Base-by-base conservation (phyloP, 2,888 invertebrate species). In the Itoplectis maculator region DNA sequence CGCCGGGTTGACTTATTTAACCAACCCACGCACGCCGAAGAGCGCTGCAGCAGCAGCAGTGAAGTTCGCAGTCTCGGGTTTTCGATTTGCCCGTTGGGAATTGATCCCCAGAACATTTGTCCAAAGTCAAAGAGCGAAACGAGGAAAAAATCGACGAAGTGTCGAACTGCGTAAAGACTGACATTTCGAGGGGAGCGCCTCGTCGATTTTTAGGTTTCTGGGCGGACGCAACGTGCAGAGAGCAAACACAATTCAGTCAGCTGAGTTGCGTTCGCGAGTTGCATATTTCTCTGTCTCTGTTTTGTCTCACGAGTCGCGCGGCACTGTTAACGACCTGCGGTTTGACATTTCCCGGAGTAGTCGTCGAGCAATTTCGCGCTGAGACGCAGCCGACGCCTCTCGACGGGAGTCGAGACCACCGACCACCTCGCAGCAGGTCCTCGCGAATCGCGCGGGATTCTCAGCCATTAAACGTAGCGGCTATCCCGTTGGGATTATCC, bases 301-400 rank as follows among this genome's bases (percentile, higher is more conserved):
- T 23, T 13, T 4, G n/a, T 49, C 15, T n/a, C 23, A 13, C 29
- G 35, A 8, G 35, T 37, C n/a, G n/a, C n/a, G 29, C 29, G 29
- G 29, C 29, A 29, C 29, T 3, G 29, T 29, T 29, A 5, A 5
- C 13, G 47, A 66, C 49, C 49, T 40, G 59, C 49, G 42, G 73
- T 59, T 73, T 79, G 66, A 79, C 79, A 79, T 79, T 79, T 73
- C 49, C 29, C 59, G 15, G 45, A 63, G 54, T 45, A 15, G 18
- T 7, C n/a, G 23, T 6, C 15, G 59, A 18, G 68, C 61, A 61
- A 74, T 69, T 74, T 74, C 18, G 59, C 37, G 56, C 37, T 37
- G 40, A 23, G 66, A 37, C 18, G 13, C n/a, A n/a, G 51, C 20
- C 18, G 20, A 37, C 23, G n/a, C n/a, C n/a, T n/a, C n/a, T n/a